A percentile compares a stretch with the other conserved stretches of the same genome.
Evolutionary conservation across 1,140 invertebrate genomes (phyloP).

Genomic region (Diprion similis): DNA sequence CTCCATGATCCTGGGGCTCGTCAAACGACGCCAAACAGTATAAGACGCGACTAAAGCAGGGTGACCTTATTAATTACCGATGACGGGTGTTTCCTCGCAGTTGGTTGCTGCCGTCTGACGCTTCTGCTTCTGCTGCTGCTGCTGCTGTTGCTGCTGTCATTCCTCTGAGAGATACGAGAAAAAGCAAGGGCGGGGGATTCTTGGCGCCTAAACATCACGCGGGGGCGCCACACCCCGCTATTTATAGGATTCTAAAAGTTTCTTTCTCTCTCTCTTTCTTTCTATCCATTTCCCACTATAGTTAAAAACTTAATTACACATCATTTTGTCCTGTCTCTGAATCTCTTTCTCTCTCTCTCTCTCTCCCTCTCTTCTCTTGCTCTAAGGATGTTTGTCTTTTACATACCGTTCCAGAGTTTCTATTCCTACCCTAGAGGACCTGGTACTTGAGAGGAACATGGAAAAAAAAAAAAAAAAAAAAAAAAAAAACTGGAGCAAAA

Average conservation of each 20-base stretch:
- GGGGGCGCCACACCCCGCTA: neutral
- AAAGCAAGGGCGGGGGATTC: neutral
- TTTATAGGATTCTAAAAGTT: neutral
- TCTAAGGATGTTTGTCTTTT: no score
- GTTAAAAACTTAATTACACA: constrained; percentile 17
- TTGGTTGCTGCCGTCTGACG: constrained; percentile 17
- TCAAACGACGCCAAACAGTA: constrained; percentile 14
- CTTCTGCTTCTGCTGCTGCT: no score
- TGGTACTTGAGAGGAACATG: no score
- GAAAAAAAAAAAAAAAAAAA: no score
- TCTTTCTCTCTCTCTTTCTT: neutral
- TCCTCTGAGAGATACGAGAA: neutral
- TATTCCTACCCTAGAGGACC: no score
- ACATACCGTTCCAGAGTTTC: no score
- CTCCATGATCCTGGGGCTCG: constrained; percentile 4
- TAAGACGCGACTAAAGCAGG: neutral
- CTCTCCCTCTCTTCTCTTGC: no score
- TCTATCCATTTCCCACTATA: constrained; percentile 16
- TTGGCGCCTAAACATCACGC: constrained; percentile 19
- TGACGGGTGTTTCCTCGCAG: constrained; percentile 28
- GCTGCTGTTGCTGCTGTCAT: neutral
- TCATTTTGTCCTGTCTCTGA: no score
- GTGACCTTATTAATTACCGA: constrained; percentile 27
- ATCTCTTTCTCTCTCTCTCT: no score
- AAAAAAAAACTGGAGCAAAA: no score